These are phyloP conservation scores for Sepioteuthis lessoniana DNA, from an alignment of 2,888 invertebrate species.

Conservation along the genomic window DNA sequence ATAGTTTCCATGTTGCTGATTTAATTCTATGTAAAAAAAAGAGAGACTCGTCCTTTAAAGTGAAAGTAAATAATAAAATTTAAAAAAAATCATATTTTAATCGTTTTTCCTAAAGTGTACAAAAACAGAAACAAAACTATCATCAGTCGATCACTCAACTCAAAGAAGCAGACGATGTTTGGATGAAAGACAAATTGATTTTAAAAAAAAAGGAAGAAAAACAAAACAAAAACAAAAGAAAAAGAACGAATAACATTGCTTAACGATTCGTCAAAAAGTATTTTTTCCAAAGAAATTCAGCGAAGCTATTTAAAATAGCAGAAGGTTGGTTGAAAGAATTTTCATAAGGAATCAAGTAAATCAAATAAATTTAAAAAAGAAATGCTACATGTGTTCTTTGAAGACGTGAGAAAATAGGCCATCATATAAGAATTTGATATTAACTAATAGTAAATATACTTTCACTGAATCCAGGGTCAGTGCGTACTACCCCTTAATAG, in stretches of 20 bases:
- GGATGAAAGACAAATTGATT: slow-evolving; percentile 16
- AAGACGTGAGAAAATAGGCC: too few relatives aligned
- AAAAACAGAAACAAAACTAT: background rate
- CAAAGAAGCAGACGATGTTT: background rate
- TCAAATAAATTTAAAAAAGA: too few relatives aligned
- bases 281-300: background rate
- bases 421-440: too few relatives aligned
- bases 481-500: too few relatives aligned
- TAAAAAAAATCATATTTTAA: background rate
- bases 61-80: too few relatives aligned
- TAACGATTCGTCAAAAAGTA: background rate
- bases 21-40: too few relatives aligned
- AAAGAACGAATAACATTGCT: background rate
- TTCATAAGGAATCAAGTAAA: too few relatives aligned
- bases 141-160: background rate
- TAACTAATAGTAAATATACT: too few relatives aligned
- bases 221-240: too few relatives aligned
- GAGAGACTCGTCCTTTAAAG: background rate
- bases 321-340: background rate
- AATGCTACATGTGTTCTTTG: too few relatives aligned
- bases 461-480: too few relatives aligned
- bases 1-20: too few relatives aligned
- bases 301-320: background rate
- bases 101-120: background rate
- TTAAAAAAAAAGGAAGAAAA: background rate